Conservation (phyloP, 2,113 vertebrate species). For the Eleginops maclovinus region DNA sequence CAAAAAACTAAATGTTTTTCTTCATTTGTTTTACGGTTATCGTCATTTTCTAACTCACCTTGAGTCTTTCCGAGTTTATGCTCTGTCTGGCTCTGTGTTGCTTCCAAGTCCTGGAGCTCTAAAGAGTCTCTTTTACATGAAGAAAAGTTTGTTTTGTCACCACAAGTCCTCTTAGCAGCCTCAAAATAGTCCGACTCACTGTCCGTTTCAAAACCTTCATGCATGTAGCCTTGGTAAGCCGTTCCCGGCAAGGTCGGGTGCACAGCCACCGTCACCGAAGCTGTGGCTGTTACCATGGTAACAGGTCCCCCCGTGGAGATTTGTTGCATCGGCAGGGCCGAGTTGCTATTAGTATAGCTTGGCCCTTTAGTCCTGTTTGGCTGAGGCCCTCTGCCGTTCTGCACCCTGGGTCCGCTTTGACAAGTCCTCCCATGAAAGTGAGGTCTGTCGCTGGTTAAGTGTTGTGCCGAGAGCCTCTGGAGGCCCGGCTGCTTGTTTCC, state of each 20-base stretch:
- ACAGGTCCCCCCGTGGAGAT: constrained; percentile 61
- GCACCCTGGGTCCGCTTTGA: constrained; percentile 77
- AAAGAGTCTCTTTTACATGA: constrained; percentile 81
- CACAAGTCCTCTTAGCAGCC: constrained; percentile 76
- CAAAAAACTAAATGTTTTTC: neutral
- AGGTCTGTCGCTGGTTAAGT: constrained; percentile 75
- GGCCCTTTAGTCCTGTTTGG: constrained; percentile 86
- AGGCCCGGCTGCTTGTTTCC: constrained; percentile 69
- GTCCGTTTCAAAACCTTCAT: constrained; percentile 86
- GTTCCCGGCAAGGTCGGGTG: constrained; percentile 90
- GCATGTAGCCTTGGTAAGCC: constrained; percentile 87
- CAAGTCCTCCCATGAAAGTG: constrained; percentile 78
- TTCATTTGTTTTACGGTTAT: neutral
- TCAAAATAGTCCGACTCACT: constrained; percentile 85
- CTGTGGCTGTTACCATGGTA: constrained; percentile 90
- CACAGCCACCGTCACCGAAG: constrained; percentile 94
- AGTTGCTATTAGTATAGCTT: constrained; percentile 69
- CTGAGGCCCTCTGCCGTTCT: constrained; percentile 77
- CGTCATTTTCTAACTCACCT: constrained; percentile 65
- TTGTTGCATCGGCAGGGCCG: constrained; percentile 50
- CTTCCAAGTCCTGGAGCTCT: constrained; percentile 88
- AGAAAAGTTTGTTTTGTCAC: constrained; percentile 76
- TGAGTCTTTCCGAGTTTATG: constrained; percentile 75
- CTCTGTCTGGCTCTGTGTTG: constrained; percentile 68
- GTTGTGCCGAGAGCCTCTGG: constrained; percentile 67